Base-by-base conservation (phyloP, 2,113 vertebrate genomes). In the Balaeniceps rex region DNA sequence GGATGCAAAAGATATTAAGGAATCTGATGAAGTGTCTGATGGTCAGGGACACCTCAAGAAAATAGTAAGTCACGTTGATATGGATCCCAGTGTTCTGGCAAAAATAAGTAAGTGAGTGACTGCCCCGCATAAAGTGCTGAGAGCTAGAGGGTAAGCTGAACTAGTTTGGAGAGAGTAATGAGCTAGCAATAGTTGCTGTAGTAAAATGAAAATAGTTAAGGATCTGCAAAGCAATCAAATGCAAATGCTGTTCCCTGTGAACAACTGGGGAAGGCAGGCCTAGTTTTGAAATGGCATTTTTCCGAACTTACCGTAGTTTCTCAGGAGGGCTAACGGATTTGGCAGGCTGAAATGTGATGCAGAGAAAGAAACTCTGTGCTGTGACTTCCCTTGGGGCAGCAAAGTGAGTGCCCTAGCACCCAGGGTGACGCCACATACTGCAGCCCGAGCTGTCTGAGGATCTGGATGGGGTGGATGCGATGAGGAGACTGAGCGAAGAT, bases 1-100 rank as follows among this genome's bases (percentile, higher is more conserved):
- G 92, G 94, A 97, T 95, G 93, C 90, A 93, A 96, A 96, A 97
- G 85, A 95, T 96, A 97, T 96, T 96, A 96, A 95, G 88, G 87
- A 77, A 83, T 90, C 65, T 96, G 87, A 96, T 97, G 84, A 97
- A 94, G 94, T 97, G 96, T 96, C 82, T 86, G 93, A 88, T 94
- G 92, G 92, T 80, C 71, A 90, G 92, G 90, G 93, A 93, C 85
- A 91, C 58, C 78, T 96, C 75, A 66, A 96, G 87, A 94, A 97
- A 94, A 93, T 90, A 84, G 29, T 90, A 95, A 78, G 74, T 90
- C 82, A 91, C 0, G 1, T 22, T 74, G 82, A 93, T 96, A 93
- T 0, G 3, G 70, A 94, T 95, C 58, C 70, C 84, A 85, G 81
- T 74, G 49, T 93, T 89, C 65, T 89, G 87, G 87, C 65, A 93